Conservation (phyloP, 1,140 invertebrate genomes). For the Plutomurus gul region DNA sequence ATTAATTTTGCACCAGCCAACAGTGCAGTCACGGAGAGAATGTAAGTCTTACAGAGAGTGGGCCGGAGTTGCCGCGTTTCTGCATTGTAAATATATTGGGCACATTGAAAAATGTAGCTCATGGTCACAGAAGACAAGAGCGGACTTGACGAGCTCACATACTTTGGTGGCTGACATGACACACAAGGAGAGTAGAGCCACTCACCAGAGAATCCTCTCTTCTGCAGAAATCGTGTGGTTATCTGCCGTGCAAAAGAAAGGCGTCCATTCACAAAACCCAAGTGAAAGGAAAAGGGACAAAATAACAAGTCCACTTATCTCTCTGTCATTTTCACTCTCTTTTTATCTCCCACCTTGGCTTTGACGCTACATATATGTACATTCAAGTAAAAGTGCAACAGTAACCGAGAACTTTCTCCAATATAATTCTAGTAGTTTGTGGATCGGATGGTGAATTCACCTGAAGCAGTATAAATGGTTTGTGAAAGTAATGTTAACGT, state of each 20-base stretch:
- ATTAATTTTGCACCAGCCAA: slow-evolving; percentile 22
- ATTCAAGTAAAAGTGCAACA: too few species aligned
- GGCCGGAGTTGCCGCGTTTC: neutral
- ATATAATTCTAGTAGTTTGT: too few species aligned
- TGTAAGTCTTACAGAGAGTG: neutral
- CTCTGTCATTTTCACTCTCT: slow-evolving; percentile 4
- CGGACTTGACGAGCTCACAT: too few species aligned
- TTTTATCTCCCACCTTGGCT: neutral
- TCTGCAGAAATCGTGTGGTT: neutral
- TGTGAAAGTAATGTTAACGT: too few species aligned
- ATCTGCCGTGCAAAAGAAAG: neutral
- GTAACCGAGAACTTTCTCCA: too few species aligned
- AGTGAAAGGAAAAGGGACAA: neutral
- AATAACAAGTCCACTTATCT: slow-evolving; percentile 24
- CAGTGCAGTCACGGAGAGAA: too few species aligned
- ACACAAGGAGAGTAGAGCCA: too few species aligned
- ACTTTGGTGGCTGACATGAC: too few species aligned
- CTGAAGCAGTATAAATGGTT: too few species aligned
- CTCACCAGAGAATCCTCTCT: too few species aligned
- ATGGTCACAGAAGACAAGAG: neutral
- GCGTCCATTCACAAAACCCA: neutral
- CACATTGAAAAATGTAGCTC: neutral
- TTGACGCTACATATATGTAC: too few species aligned
- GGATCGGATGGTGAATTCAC: too few species aligned
- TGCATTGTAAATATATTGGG: neutral